Conservation (phyloP, 2,113 vertebrate genomes). For the Gulo gulo region DNA sequence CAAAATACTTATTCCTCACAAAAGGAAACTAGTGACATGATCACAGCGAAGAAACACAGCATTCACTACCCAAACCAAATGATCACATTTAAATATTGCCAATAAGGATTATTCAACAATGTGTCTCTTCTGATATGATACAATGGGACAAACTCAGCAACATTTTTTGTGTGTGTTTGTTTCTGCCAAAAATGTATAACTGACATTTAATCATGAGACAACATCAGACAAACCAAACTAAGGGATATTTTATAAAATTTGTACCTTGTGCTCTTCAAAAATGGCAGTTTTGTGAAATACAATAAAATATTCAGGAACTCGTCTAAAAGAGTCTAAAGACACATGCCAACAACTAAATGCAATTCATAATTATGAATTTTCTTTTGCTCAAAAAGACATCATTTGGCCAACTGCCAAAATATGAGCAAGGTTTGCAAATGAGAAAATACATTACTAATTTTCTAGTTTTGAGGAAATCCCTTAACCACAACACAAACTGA, state of each 20-base stretch:
- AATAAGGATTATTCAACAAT: background rate
- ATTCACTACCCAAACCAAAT: background rate
- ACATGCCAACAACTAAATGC: background rate
- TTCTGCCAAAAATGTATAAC: background rate
- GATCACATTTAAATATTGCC: background rate
- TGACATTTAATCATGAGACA: background rate
- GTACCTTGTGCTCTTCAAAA: background rate
- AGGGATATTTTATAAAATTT: background rate
- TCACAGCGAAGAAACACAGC: background rate
- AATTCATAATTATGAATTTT: background rate
- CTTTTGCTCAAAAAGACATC: background rate
- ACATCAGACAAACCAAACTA: background rate
- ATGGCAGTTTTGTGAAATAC: background rate
- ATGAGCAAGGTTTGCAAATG: background rate
- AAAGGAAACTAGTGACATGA: background rate
- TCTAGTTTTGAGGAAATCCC: background rate
- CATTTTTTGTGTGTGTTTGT: background rate
- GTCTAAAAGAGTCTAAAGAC: background rate
- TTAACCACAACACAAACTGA: background rate
- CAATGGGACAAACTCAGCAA: background rate
- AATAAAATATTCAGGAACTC: background rate
- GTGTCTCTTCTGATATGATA: background rate
- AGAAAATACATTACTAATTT: background rate
- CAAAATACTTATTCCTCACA: background rate
- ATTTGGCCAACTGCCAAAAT: background rate